These are phyloP conservation scores for Polia nebulosa DNA, from an alignment of 2,888 invertebrate species.

Conservation along the genomic window DNA sequence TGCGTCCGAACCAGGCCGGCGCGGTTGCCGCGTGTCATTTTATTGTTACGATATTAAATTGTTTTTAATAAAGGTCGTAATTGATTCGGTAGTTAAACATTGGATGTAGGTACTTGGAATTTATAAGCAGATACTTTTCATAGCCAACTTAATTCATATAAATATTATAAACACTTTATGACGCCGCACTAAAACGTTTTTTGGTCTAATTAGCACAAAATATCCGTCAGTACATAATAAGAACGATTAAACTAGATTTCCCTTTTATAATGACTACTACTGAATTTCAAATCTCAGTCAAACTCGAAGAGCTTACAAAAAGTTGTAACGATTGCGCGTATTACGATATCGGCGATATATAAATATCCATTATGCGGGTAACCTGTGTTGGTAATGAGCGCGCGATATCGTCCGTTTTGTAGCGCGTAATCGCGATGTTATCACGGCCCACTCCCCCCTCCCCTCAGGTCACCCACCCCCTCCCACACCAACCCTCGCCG, in stretches of 20 bases:
- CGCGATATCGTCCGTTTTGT: conserved; percentile 88
- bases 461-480: conserved; percentile 61
- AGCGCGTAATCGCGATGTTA: conserved; percentile 87
- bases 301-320: conserved; percentile 2
- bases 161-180: conserved; percentile 15
- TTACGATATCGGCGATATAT: conserved; percentile 54
- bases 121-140: conserved; percentile 14
- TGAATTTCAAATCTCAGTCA: background rate
- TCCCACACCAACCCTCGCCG: conserved; percentile 68
- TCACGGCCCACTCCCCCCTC: conserved; percentile 56
- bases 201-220: conserved; percentile 19
- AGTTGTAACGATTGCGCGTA: conserved; percentile 16
- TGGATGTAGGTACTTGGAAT: conserved; percentile 17
- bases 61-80: conserved; percentile 68
- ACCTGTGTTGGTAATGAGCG: conserved; percentile 82
- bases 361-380: conserved; percentile 82
- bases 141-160: conserved; percentile 25
- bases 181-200: conserved; percentile 19
- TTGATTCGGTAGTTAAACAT: conserved; percentile 58
- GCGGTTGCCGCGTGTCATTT: conserved; percentile 80
- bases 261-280: background rate
- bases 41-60: conserved; percentile 81
- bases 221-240: conserved; percentile 1
- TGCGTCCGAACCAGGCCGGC: conserved; percentile 75
- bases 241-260: conserved; percentile 5